Evolutionary conservation across 2,888 invertebrate species (phyloP).

Genomic region (Himalopsyche japonica): DNA sequence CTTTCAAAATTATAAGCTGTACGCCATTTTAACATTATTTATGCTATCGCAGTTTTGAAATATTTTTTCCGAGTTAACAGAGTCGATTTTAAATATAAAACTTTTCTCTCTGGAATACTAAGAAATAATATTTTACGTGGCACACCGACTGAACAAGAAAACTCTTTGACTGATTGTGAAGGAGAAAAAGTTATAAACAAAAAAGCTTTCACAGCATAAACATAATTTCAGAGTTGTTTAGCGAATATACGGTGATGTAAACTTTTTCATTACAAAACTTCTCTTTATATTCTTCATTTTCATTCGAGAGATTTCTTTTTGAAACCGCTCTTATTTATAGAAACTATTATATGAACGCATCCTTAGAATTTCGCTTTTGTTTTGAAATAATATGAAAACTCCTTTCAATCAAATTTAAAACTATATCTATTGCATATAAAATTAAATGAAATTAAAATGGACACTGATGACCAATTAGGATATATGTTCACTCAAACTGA

Average conservation of each 20-base stretch:
- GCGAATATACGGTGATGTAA: conserved; percentile 18
- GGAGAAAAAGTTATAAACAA: neutral
- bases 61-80: too few species aligned
- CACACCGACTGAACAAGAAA: neutral
- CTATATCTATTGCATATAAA: too few species aligned
- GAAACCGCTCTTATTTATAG: neutral
- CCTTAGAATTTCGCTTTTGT: neutral
- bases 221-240: conserved; percentile 16
- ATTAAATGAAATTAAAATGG: too few species aligned
- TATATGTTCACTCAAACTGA: too few species aligned
- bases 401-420: too few species aligned
- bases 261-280: conserved; percentile 28
- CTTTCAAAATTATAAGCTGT: too few species aligned
- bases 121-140: neutral
- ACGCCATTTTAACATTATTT: too few species aligned
- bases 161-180: neutral
- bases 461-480: too few species aligned
- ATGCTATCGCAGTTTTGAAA: too few species aligned
- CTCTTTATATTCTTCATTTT: neutral
- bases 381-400: neutral
- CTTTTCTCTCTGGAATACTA: neutral
- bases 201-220: conserved; percentile 11
- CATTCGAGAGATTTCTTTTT: neutral
- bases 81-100: neutral
- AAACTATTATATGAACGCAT: neutral